Conservation (phyloP, 2,797 vertebrate species). For the Emydoidea blandingii region DNA sequence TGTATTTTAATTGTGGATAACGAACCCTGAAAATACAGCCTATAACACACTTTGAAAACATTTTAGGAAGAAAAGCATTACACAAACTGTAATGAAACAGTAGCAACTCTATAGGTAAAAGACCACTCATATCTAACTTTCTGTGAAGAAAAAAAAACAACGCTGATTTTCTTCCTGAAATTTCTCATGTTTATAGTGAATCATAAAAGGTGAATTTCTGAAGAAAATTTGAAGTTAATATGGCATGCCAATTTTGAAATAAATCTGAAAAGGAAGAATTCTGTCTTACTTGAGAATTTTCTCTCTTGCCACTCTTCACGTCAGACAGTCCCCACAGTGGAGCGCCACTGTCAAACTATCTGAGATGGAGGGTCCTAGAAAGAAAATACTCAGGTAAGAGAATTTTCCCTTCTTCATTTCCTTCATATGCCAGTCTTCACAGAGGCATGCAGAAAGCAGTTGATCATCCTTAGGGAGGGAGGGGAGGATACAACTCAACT, state of each 20-base stretch:
- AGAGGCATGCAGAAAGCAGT: background rate
- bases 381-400: background rate
- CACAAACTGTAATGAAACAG: background rate
- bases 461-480: background rate
- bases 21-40: background rate
- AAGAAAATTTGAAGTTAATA: background rate
- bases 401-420: background rate
- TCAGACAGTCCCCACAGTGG: too few species aligned
- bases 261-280: background rate
- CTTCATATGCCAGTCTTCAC: background rate
- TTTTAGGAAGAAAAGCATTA: background rate
- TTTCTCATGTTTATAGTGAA: background rate
- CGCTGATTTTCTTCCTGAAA: background rate
- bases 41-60: background rate
- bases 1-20: background rate
- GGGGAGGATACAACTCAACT: background rate
- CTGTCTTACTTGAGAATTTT: background rate
- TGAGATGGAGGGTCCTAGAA: background rate
- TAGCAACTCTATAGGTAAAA: background rate
- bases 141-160: too few species aligned
- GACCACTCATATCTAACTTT: background rate
- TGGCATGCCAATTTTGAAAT: background rate
- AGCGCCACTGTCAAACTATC: background rate
- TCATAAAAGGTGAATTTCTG: background rate
- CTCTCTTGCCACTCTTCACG: background rate